Conservation (phyloP, 2,113 vertebrate species). For the Ageneiosus marmoratus region DNA sequence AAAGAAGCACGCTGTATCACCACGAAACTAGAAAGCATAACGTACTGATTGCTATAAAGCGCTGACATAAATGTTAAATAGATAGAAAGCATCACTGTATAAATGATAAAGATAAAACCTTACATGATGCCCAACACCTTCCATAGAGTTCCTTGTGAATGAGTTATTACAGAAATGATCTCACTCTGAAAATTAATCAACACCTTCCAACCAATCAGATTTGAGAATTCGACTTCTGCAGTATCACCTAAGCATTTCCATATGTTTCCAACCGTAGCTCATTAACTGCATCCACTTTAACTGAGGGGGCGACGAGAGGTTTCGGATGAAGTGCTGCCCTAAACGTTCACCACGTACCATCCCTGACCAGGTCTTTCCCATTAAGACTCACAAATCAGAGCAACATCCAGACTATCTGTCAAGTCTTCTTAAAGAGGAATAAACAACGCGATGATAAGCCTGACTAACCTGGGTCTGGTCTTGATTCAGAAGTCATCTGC, state of each 20-base stretch:
- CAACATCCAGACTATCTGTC: slow-evolving; percentile 49
- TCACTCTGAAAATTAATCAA: neutral
- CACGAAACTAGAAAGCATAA: neutral
- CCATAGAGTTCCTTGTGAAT: too few species aligned
- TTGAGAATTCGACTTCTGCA: neutral
- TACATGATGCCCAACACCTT: too few species aligned
- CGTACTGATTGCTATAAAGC: neutral
- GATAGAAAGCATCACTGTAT: too few species aligned
- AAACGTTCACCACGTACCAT: neutral
- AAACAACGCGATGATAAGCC: slow-evolving; percentile 43
- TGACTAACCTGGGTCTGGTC: slow-evolving; percentile 36
- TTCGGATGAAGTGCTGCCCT: slow-evolving; percentile 32
- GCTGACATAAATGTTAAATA: neutral
- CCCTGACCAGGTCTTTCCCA: neutral
- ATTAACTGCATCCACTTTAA: slow-evolving; percentile 16
- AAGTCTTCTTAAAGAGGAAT: slow-evolving; percentile 45
- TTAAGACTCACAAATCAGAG: slow-evolving; percentile 50
- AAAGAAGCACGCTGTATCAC: neutral
- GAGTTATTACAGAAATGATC: too few species aligned
- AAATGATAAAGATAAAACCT: too few species aligned
- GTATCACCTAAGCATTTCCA: slow-evolving; percentile 38
- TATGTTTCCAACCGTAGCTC: slow-evolving; percentile 43
- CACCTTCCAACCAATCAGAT: neutral
- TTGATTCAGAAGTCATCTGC: slow-evolving; percentile 39
- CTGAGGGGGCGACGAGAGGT: slow-evolving; percentile 36